Percentiles rank a stretch among this genome's conserved stretches.
Conservation (phyloP, 2,113 vertebrate genomes). For the Tyrannus savana region DNA sequence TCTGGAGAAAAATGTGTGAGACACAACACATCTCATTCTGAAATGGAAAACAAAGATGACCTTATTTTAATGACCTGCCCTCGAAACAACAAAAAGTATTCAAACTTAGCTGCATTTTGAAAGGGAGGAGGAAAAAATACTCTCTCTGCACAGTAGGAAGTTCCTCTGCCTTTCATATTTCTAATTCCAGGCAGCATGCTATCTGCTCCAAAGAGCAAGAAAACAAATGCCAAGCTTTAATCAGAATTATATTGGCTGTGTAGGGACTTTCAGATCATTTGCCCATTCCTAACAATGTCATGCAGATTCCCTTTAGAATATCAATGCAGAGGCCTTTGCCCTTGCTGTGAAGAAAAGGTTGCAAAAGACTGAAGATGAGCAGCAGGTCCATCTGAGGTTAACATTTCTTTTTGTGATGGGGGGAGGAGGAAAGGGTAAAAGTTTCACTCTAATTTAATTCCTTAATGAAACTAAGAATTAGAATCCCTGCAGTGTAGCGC, state of each 20-base stretch:
- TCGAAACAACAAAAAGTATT: not conserved
- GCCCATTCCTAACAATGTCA: constrained; percentile 33
- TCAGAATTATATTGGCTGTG: constrained; percentile 43
- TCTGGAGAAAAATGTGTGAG: not conserved
- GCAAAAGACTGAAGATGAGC: constrained; percentile 19
- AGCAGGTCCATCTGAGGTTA: not conserved
- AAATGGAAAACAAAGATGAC: constrained; percentile 28
- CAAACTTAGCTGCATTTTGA: constrained; percentile 3
- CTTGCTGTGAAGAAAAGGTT: constrained; percentile 26
- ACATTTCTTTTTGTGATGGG: not conserved
- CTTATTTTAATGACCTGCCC: constrained; percentile 43
- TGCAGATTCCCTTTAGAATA: constrained; percentile 45
- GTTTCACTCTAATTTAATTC: constrained; percentile 67
- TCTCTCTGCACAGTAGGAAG: constrained; percentile 33
- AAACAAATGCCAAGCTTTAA: constrained; percentile 71
- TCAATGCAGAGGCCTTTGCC: constrained; percentile 36
- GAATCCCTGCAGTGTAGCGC: not conserved
- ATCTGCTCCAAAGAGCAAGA: constrained; percentile 53
- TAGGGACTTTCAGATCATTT: constrained; percentile 49
- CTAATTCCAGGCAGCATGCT: constrained; percentile 67
- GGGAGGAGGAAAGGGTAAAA: not conserved
- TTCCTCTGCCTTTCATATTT: constrained; percentile 63
- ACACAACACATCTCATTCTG: not conserved
- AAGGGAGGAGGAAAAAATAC: constrained; percentile 23
- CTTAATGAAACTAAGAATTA: constrained; percentile 69